Base-by-base conservation (phyloP, 2,888 invertebrate genomes). In the Eristalinus sepulchralis region DNA sequence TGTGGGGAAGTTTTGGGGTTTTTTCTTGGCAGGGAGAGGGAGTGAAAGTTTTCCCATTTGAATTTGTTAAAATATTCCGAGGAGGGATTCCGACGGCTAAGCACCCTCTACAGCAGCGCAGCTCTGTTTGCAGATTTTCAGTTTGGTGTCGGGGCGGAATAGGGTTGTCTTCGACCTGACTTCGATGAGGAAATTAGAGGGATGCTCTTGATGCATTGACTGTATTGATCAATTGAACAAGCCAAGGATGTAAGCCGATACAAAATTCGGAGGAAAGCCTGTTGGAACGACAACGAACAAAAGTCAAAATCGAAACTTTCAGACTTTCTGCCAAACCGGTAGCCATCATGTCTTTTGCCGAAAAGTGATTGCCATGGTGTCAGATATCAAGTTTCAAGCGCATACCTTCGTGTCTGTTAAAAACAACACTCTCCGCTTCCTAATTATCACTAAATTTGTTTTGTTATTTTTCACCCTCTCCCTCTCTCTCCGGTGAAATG, bases 391-490 rank as follows among this genome's bases (percentile, higher is more conserved):
- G 5, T 17, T 17, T 17, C 17, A 47, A 5, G 47, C 47, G 5
- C 39, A 39, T 39, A 13, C 39, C 39, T 3, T 1, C 4, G 34
- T 34, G 34, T 34, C 34, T 34, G 34, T 10, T 31, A 8, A 33
- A 34, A 27, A 5, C 27, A 27, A 5, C 27, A 53, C 63, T 71
- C 34, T 13, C 27, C 66, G 66, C 62, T 67, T 55, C 60, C 57
- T 72, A 80, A 77, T 77, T 81, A 76, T 68, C 67, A 77, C 72
- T 81, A 81, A 85, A 81, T 72, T 72, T 34, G 36, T 72, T 81
- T 73, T 47, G 77, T 60, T 63, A 39, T 53, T 70, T 24, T 31
- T 33, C 22, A 13, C 39, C 59, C 64, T 62, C 33, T 6, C 3
- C 13, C 39, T 1, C 4, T n/a, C 55, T n/a, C 27, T 47, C 1